Percentiles rank a stretch among this genome's conserved stretches.
These are phyloP conservation scores for Silurus aristotelis DNA, from an alignment of 2,797 vertebrate species.

Conservation along the genomic window DNA sequence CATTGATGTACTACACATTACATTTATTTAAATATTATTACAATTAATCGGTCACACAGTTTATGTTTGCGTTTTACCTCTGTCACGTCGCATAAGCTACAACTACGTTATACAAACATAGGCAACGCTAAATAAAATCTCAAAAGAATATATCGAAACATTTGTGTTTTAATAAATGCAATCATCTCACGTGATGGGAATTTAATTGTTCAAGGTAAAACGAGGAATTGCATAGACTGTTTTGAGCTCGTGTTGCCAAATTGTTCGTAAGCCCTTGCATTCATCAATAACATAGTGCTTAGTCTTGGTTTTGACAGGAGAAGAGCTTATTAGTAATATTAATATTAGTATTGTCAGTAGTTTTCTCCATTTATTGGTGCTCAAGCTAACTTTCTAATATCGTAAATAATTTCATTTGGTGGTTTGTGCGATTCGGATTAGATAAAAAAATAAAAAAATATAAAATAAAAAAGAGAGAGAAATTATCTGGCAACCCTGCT, in stretches of 20 bases:
- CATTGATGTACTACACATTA: not conserved
- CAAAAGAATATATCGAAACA: not conserved
- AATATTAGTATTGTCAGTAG: too few relatives aligned
- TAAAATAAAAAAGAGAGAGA: too few relatives aligned
- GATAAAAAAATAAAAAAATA: too few relatives aligned
- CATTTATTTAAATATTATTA: not conserved
- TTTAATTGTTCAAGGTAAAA: not conserved
- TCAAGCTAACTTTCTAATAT: not conserved
- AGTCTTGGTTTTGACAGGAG: too few relatives aligned
- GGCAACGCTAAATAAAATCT: too few relatives aligned
- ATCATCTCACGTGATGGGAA: not conserved
- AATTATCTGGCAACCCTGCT: conserved; percentile 60
- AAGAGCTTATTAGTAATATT: too few relatives aligned
- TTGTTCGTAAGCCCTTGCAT: not conserved
- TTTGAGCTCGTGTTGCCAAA: not conserved
- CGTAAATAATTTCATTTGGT: not conserved
- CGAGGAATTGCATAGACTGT: not conserved
- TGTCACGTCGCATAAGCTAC: too few relatives aligned
- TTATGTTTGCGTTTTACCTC: not conserved
- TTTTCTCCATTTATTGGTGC: too few relatives aligned
- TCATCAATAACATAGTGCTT: too few relatives aligned
- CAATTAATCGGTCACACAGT: not conserved
- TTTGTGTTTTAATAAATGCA: too few relatives aligned
- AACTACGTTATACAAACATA: too few relatives aligned
- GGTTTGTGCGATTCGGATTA: too few relatives aligned